phyloP scores from a whole-genome alignment of 1,140 invertebrate genomes.

The Pomacea maculata region DNA sequence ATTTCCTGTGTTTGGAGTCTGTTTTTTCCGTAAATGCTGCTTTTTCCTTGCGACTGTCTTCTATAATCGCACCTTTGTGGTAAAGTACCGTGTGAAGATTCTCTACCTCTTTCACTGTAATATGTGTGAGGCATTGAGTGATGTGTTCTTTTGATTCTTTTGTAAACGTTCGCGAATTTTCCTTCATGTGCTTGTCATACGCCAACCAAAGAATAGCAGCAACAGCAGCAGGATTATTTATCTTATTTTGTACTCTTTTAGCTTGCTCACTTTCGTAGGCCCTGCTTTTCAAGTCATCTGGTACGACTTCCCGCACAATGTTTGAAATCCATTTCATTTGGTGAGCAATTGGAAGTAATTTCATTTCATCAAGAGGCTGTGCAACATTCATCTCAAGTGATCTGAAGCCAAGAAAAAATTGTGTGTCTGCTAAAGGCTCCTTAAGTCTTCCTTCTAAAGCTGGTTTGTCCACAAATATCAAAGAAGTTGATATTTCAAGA shows the following conservation, averaged over 20 bases:
- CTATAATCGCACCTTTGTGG: too few species aligned
- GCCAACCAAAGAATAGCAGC: constrained; percentile 26
- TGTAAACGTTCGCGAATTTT: neutral
- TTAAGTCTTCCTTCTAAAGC: constrained; percentile 11
- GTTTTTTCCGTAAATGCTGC: too few species aligned
- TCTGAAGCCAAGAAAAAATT: constrained; percentile 26
- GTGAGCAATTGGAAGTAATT: neutral
- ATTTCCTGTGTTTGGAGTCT: too few species aligned
- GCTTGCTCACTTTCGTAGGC: neutral
- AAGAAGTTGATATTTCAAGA: constrained; percentile 21
- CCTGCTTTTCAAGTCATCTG: constrained; percentile 4
- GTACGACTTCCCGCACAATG: constrained; percentile 35
- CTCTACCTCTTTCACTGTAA: constrained; percentile 2
- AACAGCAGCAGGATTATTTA: constrained; percentile 24
- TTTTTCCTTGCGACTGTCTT: too few species aligned
- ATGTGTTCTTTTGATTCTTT: neutral
- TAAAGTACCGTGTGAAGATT: neutral
- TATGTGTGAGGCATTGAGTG: neutral
- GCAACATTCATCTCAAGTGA: constrained; percentile 29
- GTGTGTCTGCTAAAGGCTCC: neutral
- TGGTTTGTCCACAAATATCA: constrained; percentile 30
- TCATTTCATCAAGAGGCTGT: constrained; percentile 25
- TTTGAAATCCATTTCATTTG: constrained; percentile 38
- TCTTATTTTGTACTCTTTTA: constrained; percentile 1
- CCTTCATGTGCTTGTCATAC: constrained; percentile 7